A percentile compares a stretch with the other conserved stretches of the same genome.
These are phyloP conservation scores for Ophraella communa DNA, from an alignment of 2,888 invertebrate species.

Conservation along the genomic window DNA sequence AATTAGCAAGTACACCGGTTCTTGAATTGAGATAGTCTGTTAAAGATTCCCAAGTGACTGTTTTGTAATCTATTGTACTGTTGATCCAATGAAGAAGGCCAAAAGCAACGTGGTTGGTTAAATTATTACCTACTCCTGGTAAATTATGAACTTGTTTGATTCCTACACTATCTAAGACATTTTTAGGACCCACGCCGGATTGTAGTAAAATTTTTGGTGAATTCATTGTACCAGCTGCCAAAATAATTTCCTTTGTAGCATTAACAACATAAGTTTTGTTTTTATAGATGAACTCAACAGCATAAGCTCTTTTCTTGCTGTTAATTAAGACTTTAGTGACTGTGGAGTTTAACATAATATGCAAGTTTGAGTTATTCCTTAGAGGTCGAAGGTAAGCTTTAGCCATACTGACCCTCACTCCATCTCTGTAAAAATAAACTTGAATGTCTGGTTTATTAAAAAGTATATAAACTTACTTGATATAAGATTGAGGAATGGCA, in stretches of 20 bases:
- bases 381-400: slow-evolving; percentile 68
- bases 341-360: slow-evolving; percentile 67
- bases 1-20: slow-evolving; percentile 18
- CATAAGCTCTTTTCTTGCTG: slow-evolving; percentile 61
- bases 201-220: slow-evolving; percentile 71
- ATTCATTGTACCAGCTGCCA: slow-evolving; percentile 67
- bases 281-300: slow-evolving; percentile 66
- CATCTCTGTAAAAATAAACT: slow-evolving; percentile 34
- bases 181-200: slow-evolving; percentile 70
- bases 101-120: slow-evolving; percentile 72
- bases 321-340: slow-evolving; percentile 64
- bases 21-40: slow-evolving; percentile 8
- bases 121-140: slow-evolving; percentile 71
- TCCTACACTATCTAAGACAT: slow-evolving; percentile 64
- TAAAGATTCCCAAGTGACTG: slow-evolving; percentile 3
- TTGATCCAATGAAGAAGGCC: slow-evolving; percentile 49
- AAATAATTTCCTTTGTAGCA: slow-evolving; percentile 65
- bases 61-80: slow-evolving; percentile 38
- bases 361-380: slow-evolving; percentile 64
- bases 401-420: slow-evolving; percentile 61
- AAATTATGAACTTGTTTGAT: slow-evolving; percentile 67
- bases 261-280: slow-evolving; percentile 59
- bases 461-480: slow-evolving; percentile 63
- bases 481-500: slow-evolving; percentile 67
- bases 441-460: no score